Evolutionary conservation across 2,888 invertebrate genomes (phyloP), one percentile per base, ranked within the genome.

Genomic region (Oxystoma pomonae): DNA sequence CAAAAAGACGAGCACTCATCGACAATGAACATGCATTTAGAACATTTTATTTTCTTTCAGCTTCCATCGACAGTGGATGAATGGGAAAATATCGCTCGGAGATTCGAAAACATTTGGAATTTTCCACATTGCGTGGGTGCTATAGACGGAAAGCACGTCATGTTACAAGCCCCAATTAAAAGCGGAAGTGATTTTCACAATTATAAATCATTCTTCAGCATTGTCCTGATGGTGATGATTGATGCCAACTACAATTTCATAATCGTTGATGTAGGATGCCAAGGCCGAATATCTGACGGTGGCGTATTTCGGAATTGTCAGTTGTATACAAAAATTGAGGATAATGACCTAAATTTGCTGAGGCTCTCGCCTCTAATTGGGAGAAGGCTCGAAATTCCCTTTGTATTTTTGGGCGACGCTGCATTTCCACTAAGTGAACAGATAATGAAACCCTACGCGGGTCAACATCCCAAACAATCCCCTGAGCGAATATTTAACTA

Each of bases 241-340:
- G n/a, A 80, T 71, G 76, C 76, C 16, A 67, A 78, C 61, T 79
- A 77, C 62, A 74, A 73, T 5, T 76, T 77, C 68, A 63, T 72
- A 9, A 73, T 68, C 66, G 72, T 76, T 7, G 72, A 75, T 66
- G 68, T 73, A 51, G 76, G 76, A 2, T 65, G 69, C 20, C 73
- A 74, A 67, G 74, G 76, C 16, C 53, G 72, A 62, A 69, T 74
- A 58, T 73, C 70, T 17, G 76, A 78, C 65, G 72, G 74, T 16
- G 75, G 74, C 20, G 67, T 75, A 20, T 74, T 74, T 21, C 61
- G 67, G 60, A 67, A 69, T 55, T 59, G 55, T 7, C 9, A 1
- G 18, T 57, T 67, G 12, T 53, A 51, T 22, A 61, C 63, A 9
- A 49, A 56, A 17, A 49, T 64, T n/a, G 19, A 59, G 12, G 50